Conservation (phyloP, 2,797 vertebrate genomes). For the Platyrinchus mystaceus region DNA sequence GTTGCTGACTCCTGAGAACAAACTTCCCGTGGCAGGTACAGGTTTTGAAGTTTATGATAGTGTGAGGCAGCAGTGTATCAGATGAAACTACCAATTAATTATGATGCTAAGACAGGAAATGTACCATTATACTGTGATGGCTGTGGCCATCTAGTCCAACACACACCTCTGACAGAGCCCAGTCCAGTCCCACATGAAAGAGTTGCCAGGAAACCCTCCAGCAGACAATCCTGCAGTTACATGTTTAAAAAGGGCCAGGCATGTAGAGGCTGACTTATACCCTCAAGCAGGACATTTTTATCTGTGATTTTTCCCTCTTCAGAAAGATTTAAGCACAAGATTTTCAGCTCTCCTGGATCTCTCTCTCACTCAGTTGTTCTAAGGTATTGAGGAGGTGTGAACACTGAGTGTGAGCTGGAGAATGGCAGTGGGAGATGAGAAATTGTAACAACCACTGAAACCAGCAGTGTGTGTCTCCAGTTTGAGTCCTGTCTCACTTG, state of each 20-base stretch:
- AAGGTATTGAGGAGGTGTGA: slow-evolving; percentile 5
- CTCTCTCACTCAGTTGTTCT: not conserved
- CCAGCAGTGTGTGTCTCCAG: not conserved
- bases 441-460: not conserved
- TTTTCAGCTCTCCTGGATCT: not conserved
- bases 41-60: not conserved
- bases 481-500: not conserved
- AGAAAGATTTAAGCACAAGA: not conserved
- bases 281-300: not conserved
- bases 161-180: not conserved
- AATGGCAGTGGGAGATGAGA: slow-evolving; percentile 2
- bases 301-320: not conserved
- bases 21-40: not conserved
- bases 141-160: not conserved
- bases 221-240: not conserved
- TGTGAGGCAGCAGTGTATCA: not conserved
- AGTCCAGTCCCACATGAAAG: not conserved
- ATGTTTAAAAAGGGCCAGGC: not conserved
- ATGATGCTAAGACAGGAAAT: not conserved
- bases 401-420: not conserved
- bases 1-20: not conserved
- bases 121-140: not conserved
- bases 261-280: not conserved
- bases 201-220: not conserved
- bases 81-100: not conserved